Conservation (phyloP, 1,140 invertebrate species). For the Drosophila grimshawi region DNA sequence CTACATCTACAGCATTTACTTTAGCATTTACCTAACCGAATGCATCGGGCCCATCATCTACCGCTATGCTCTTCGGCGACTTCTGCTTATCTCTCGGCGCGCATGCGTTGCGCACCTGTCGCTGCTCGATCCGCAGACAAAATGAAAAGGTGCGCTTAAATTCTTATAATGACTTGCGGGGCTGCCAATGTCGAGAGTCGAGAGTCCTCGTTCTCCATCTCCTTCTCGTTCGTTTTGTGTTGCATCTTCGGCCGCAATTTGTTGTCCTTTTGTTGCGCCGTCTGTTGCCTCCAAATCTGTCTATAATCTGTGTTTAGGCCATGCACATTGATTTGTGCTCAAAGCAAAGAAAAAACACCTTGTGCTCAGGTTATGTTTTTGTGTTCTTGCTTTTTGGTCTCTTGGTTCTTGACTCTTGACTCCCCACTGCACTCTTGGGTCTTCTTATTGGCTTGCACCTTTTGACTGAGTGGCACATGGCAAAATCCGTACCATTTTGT, state of each 20-base stretch:
- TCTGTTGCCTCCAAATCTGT: constrained; percentile 74
- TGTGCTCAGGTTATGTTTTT: constrained; percentile 47
- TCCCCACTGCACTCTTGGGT: constrained; percentile 49
- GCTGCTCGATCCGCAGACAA: constrained; percentile 57
- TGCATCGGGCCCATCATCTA: constrained; percentile 54
- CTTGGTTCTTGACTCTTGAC: constrained; percentile 1
- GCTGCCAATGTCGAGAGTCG: constrained; percentile 5
- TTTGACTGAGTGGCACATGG: constrained; percentile 47
- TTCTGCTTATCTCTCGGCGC: constrained; percentile 32
- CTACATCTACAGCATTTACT: constrained; percentile 20
- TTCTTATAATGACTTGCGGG: constrained; percentile 79
- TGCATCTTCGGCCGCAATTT: constrained; percentile 58
- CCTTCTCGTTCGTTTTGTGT: constrained; percentile 40
- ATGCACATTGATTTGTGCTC: constrained; percentile 53
- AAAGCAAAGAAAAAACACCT: constrained; percentile 65
- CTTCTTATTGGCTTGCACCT: constrained; percentile 69
- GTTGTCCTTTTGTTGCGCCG: constrained; percentile 54
- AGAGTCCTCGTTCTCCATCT: constrained; percentile 22
- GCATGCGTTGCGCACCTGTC: constrained; percentile 76
- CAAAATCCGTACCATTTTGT: constrained; percentile 75
- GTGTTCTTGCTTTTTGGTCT: not conserved
- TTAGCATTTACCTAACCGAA: constrained; percentile 22
- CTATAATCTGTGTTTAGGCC: constrained; percentile 79
- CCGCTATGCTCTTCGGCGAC: constrained; percentile 56
- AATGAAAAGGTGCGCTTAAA: constrained; percentile 82